These are phyloP conservation scores for Pachyramphus minor DNA, from an alignment of 2,113 vertebrate species.

Conservation along the genomic window DNA sequence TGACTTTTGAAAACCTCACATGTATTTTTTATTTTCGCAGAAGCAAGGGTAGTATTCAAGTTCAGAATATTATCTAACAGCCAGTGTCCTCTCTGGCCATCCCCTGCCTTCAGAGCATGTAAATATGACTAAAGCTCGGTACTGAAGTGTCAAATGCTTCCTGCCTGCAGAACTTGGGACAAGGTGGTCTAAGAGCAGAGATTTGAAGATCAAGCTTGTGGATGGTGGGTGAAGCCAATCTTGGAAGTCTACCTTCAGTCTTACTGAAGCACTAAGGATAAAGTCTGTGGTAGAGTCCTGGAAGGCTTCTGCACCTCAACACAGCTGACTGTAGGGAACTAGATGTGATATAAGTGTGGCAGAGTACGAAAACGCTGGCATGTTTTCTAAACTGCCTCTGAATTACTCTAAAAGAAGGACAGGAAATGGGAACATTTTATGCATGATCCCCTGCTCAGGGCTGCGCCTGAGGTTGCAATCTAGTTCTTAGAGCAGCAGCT, in stretches of 20 bases:
- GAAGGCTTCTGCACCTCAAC: background rate
- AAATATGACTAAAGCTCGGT: background rate
- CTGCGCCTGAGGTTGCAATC: background rate
- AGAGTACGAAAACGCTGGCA: background rate
- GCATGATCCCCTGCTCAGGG: background rate
- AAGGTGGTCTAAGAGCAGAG: background rate
- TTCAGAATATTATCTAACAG: background rate
- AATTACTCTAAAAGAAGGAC: background rate
- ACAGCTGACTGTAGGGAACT: background rate
- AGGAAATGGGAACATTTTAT: background rate
- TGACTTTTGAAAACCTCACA: background rate
- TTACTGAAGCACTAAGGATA: background rate
- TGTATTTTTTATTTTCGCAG: background rate
- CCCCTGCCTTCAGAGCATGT: background rate
- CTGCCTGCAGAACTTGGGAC: background rate
- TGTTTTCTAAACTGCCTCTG: background rate
- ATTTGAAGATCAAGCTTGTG: background rate
- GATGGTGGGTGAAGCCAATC: background rate
- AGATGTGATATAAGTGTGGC: background rate
- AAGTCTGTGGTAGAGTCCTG: background rate
- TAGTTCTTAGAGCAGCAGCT: background rate
- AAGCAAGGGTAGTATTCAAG: background rate
- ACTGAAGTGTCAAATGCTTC: background rate
- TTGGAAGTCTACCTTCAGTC: background rate
- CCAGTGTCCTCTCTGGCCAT: background rate